Conservation (phyloP, 2,113 vertebrate genomes). For the Pleuronectes platessa region DNA sequence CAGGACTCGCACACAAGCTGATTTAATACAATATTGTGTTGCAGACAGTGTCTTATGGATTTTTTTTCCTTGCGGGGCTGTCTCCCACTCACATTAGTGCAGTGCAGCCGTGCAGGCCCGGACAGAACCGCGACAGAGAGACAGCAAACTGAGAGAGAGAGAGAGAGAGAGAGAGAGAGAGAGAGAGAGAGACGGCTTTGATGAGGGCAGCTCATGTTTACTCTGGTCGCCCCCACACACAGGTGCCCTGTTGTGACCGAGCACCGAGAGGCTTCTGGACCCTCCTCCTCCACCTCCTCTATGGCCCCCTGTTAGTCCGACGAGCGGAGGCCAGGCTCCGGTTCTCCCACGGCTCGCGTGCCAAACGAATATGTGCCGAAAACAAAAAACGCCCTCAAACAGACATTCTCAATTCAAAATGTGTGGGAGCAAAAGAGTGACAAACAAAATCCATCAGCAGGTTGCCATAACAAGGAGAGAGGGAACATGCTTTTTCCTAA, state of each 20-base stretch:
- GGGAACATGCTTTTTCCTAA: conserved; percentile 73
- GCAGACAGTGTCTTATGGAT: conserved; percentile 29
- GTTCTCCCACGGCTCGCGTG: conserved; percentile 60
- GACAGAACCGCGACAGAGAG: conserved; percentile 36
- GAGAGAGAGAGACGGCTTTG: conserved; percentile 60
- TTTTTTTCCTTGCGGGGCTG: conserved; percentile 34
- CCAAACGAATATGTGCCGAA: conserved; percentile 49
- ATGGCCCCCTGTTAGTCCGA: conserved; percentile 60
- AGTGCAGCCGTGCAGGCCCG: conserved; percentile 17
- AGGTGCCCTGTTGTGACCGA: conserved; percentile 58
- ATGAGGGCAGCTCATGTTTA: conserved; percentile 70
- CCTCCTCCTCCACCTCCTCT: conserved; percentile 61
- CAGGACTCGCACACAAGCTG: conserved; percentile 18
- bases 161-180: conserved; percentile 34
- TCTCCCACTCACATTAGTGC: conserved; percentile 29
- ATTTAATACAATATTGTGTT: conserved; percentile 34
- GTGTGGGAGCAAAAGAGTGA: conserved; percentile 17
- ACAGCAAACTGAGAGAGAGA: conserved; percentile 62
- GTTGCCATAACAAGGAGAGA: conserved; percentile 40
- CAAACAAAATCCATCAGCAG: conserved; percentile 57
- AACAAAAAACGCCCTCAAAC: conserved; percentile 43
- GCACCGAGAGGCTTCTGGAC: conserved; percentile 51
- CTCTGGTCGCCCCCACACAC: conserved; percentile 60
- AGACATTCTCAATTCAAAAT: conserved; percentile 62
- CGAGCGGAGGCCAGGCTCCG: conserved; percentile 54